A percentile compares a stretch with the other conserved stretches of the same genome.
These are phyloP conservation scores for Coelinius sp. DNA, from an alignment of 2,888 invertebrate species.

Conservation along the genomic window DNA sequence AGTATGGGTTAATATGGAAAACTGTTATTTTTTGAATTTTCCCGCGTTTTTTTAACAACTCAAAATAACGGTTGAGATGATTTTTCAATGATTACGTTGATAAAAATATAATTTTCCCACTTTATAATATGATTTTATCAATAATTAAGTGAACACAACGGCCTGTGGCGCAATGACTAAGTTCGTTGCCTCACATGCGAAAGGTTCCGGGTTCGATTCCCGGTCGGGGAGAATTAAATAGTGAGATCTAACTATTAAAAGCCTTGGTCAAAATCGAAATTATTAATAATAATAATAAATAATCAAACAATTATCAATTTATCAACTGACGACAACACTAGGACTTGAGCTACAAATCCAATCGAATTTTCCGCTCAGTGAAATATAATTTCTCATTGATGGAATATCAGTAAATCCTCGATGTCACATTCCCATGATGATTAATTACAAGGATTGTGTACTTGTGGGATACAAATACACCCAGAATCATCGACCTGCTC, in stretches of 20 bases:
- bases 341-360: neutral
- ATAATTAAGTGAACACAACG: too few species aligned
- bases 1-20: neutral
- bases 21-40: neutral
- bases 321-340: conserved; percentile 18
- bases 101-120: too few species aligned
- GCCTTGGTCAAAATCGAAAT: too few species aligned
- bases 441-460: conserved; percentile 11
- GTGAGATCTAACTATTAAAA: too few species aligned
- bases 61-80: too few species aligned
- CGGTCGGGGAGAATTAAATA: too few species aligned
- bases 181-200: too few species aligned
- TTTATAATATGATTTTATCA: too few species aligned
- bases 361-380: conserved; percentile 33
- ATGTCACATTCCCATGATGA: neutral
- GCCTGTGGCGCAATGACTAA: too few species aligned
- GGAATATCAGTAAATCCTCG: neutral
- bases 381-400: neutral
- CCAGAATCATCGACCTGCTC: conserved; percentile 38
- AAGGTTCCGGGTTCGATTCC: too few species aligned
- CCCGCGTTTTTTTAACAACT: neutral
- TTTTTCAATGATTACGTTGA: too few species aligned
- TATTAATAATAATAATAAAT: too few species aligned
- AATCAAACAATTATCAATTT: neutral
- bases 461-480: conserved; percentile 19